Base-by-base conservation (phyloP, 2,797 vertebrate species). In the Petrocephalus sullivani region DNA sequence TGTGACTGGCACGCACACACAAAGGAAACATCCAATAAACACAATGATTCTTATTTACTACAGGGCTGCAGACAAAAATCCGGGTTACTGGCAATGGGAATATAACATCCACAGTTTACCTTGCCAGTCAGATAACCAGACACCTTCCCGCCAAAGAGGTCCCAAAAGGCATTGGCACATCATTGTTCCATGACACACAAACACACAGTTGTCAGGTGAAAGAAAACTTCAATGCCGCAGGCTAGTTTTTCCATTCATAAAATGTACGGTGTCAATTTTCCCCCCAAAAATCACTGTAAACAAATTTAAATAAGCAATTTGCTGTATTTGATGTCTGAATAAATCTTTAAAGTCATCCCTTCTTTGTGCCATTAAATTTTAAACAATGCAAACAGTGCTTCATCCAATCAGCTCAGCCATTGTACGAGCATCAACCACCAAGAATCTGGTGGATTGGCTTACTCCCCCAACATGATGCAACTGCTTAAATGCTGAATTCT, bases 31-130 rank as follows among this genome's bases (percentile, higher is more conserved):
- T 51, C 81, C n/a, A 83, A 83, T 16, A 46, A 46, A 78, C 37
- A 78, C 64, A 83, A 49, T 53, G 81, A 71, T 46, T 54, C 82
- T 28, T 84, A 84, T 84, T 84, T 28, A 56, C 82, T 28, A n/a
- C 21, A 33, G 51, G 51, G 51, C 49, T 84, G 82, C 2, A 21
- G 51, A 84, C 51, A 84, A 53, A 84, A 51, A 23, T 54, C 82
- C 23, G 49, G 46, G 82, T 84, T 54, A 53, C 82, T 49, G 46
- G 82, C 21, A 33, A 56, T 14, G 23, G 82, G 49, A 83, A 54
- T 23, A 54, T 5, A 54, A 84, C 82, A 84, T 23, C 82, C 82
- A 53, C 51, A 53, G 82, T 54, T 84, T 84, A 84, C 82, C 82
- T 84, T 53, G 51, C 82, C 12, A 54, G 49, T 84, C 51, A 54